Percentiles rank a stretch among this genome's conserved stretches.
Evolutionary conservation across 2,888 invertebrate species (phyloP).

Genomic region (Cremastinae sp.): DNA sequence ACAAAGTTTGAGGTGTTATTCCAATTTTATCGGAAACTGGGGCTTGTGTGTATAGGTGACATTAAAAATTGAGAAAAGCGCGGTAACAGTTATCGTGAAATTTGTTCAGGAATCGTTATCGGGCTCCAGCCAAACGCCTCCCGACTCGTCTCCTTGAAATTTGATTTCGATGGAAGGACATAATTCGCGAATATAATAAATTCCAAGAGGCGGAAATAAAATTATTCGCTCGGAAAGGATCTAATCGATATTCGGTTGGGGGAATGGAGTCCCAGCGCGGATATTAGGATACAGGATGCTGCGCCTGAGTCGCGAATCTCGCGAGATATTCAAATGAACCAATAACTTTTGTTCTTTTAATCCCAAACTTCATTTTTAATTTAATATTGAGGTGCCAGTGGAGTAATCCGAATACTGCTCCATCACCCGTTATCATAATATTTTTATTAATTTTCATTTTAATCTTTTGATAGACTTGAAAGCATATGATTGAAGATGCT

Average conservation of each 20-base stretch:
- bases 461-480: too few species aligned
- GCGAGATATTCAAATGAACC: constrained; percentile 74
- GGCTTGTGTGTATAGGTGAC: too few species aligned
- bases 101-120: too few species aligned
- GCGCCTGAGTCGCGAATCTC: constrained; percentile 55
- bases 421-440: not conserved
- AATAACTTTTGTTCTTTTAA: constrained; percentile 69
- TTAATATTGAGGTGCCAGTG: constrained; percentile 66
- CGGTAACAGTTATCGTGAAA: too few species aligned
- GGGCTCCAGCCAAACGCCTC: too few species aligned
- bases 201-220: constrained; percentile 71
- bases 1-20: too few species aligned
- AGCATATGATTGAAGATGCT: too few species aligned
- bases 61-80: too few species aligned
- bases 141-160: too few species aligned
- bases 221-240: constrained; percentile 73
- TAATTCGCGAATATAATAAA: constrained; percentile 66
- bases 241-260: constrained; percentile 72
- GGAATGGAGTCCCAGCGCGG: constrained; percentile 19
- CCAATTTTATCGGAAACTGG: too few species aligned
- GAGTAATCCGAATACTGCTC: constrained; percentile 1
- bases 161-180: too few species aligned
- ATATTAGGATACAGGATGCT: constrained; percentile 43
- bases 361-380: constrained; percentile 60
- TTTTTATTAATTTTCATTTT: not conserved